Base-by-base conservation (phyloP, 1,140 invertebrate species). In the Drosophila fuyamai region DNA sequence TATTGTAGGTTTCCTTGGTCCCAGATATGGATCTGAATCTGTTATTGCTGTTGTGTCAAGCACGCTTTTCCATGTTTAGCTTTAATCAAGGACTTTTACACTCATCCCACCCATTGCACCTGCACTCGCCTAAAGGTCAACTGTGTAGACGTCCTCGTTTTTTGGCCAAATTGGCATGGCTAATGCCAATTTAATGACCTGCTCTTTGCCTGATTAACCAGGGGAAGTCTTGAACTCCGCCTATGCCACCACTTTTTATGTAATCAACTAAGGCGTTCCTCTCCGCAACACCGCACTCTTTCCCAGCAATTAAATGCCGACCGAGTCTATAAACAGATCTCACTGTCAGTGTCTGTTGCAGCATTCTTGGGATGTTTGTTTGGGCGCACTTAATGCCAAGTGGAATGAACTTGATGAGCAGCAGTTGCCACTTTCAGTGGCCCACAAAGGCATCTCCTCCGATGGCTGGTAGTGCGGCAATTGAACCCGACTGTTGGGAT, bases 321-420 rank as follows among this genome's bases (percentile, higher is more conserved):
- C 46, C 56, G 29, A 65, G 76, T 78, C 86, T 89, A 90, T 90
- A 89, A 89, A 89, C 86, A 83, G 80, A 79, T 85, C 84, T 76
- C 84, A 86, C 79, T 88, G 82, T 88, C 83, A 86, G 79, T 85
- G 81, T 60, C 81, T 85, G 59, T 60, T 73, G 81, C 73, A 62
- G 81, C 80, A 89, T 89, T 81, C 81, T 89, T 89, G 61, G 73
- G 66, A 78, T 90, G 50, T 59, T 88, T 81, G 46, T 51, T 65
- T 80, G 75, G 62, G 65, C 71, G 65, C 84, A 78, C 85, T 89
- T 89, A 89, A 89, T 89, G 84, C 85, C 84, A 89, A 89, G 84
- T 84, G 84, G 84, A 89, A 89, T 89, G 84, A 89, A 89, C 84
- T 89, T 89, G 84, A 88, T 81, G 83, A 71, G 66, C 76, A 77